These are phyloP conservation scores for Corythornis vintsioides DNA, from an alignment of 2,113 vertebrate genomes.

Conservation along the genomic window DNA sequence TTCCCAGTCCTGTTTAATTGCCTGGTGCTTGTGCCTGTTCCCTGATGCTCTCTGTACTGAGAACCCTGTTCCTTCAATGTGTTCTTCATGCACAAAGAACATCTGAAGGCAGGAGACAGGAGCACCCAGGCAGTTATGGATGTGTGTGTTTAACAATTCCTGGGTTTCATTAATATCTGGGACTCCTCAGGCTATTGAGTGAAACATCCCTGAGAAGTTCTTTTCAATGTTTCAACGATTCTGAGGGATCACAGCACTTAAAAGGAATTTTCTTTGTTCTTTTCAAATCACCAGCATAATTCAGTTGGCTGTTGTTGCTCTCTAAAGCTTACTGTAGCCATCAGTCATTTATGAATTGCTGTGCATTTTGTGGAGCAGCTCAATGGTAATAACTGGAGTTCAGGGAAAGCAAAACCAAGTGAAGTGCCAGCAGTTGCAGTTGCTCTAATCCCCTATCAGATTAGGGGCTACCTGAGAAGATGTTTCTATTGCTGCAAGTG, in stretches of 20 bases:
- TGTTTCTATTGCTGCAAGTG: not conserved
- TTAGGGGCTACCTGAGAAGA: constrained; percentile 2
- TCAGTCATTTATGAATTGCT: not conserved
- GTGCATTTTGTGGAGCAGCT: not conserved
- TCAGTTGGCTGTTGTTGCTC: not conserved
- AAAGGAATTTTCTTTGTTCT: not conserved
- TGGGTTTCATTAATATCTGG: not conserved
- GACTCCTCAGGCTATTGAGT: not conserved
- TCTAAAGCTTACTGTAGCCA: not conserved
- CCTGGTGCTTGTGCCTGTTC: not conserved
- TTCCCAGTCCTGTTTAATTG: not conserved
- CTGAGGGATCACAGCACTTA: not conserved
- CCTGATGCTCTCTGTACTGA: not conserved
- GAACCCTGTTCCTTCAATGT: not conserved
- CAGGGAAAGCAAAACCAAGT: not conserved
- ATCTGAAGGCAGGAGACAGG: not conserved
- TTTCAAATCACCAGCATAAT: not conserved
- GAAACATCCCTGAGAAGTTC: not conserved
- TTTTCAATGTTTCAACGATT: not conserved
- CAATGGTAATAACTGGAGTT: not conserved
- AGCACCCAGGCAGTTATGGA: not conserved
- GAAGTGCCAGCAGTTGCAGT: not conserved
- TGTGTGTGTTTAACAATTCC: not conserved
- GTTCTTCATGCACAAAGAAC: not conserved
- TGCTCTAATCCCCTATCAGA: not conserved